phyloP scores from a whole-genome alignment of 1,140 invertebrate species.

The Pachyrhynchus sulphureomaculatus region DNA sequence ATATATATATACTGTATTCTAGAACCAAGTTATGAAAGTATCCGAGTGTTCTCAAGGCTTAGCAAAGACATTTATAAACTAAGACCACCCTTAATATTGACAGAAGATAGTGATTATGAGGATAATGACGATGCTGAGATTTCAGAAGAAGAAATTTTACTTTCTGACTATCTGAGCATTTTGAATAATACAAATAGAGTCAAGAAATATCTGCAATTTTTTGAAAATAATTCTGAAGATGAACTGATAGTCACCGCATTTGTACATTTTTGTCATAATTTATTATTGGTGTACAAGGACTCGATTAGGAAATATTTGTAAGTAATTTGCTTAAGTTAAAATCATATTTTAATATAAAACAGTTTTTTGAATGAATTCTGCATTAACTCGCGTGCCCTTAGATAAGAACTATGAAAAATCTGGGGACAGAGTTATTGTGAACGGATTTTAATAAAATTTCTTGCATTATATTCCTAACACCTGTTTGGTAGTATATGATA shows the following conservation, averaged over 20 bases:
- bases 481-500: too few species aligned
- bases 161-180: constrained; percentile 44
- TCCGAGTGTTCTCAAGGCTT: constrained; percentile 43
- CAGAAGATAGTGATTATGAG: constrained; percentile 46
- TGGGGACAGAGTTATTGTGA: too few species aligned
- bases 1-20: constrained; percentile 33
- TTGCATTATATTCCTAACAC: too few species aligned
- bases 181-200: constrained; percentile 47
- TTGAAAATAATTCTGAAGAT: constrained; percentile 42
- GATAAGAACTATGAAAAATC: too few species aligned
- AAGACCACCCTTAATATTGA: constrained; percentile 31
- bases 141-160: constrained; percentile 38
- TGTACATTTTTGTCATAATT: constrained; percentile 47
- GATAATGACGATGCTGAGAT: constrained; percentile 35
- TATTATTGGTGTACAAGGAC: constrained; percentile 48
- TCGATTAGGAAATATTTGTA: constrained; percentile 50
- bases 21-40: constrained; percentile 44
- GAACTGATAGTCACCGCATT: constrained; percentile 41
- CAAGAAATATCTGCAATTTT: constrained; percentile 43
- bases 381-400: too few species aligned
- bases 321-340: too few species aligned
- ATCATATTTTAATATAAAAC: too few species aligned
- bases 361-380: too few species aligned
- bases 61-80: constrained; percentile 40
- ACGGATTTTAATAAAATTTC: too few species aligned